Evolutionary conservation across 1,140 invertebrate species (phyloP).

Genomic region (Temnothorax curvispinosus): DNA sequence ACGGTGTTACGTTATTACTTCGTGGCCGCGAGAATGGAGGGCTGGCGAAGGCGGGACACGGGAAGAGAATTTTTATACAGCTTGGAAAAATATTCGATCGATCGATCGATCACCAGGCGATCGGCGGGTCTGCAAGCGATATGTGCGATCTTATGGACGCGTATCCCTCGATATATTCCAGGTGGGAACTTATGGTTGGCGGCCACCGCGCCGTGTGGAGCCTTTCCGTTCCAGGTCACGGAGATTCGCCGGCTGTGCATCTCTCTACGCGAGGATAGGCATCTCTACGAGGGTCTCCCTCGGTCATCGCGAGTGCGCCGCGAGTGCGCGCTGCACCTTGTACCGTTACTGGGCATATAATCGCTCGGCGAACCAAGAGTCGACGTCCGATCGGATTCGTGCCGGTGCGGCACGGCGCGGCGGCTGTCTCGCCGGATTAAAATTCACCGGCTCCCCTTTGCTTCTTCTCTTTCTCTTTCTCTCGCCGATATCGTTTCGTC

Average conservation of each 20-base stretch:
- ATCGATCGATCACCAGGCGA: neutral
- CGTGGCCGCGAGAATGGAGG: neutral
- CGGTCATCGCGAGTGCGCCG: conserved; percentile 68
- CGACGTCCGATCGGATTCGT: conserved; percentile 69
- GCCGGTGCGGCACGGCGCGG: conserved; percentile 26
- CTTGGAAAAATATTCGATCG: neutral
- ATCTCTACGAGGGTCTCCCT: conserved; percentile 62
- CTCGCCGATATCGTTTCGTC: conserved; percentile 18
- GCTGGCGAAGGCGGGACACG: neutral
- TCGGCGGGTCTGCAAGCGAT: neutral
- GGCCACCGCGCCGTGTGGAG: neutral
- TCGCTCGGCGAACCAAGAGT: conserved; percentile 50
- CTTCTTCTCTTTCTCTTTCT: too few species aligned
- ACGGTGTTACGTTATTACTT: conserved; percentile 41
- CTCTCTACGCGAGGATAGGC: conserved; percentile 68
- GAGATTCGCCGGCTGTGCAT: conserved; percentile 52
- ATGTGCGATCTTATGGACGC: neutral
- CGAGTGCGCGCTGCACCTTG: conserved; percentile 65
- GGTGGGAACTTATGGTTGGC: neutral
- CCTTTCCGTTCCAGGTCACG: conserved; percentile 74
- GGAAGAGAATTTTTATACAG: neutral
- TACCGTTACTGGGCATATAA: conserved; percentile 71
- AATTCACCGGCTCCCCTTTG: neutral
- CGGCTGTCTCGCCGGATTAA: conserved; percentile 48
- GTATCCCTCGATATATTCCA: neutral